Evolutionary conservation across 2,797 vertebrate genomes (phyloP).

Genomic region (Enteromius argenteus): DNA sequence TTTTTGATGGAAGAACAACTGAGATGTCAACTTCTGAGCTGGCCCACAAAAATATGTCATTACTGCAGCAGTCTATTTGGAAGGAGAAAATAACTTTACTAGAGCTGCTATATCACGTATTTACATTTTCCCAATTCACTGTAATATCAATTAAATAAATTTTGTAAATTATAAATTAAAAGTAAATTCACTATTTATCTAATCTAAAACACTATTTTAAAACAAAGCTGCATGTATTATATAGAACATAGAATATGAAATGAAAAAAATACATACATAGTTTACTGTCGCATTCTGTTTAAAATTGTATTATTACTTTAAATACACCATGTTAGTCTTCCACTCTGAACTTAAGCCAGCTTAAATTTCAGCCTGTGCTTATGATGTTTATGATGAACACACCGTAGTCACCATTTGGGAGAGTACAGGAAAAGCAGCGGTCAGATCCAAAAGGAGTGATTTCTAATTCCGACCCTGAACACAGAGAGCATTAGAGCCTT

Average conservation of each 20-base stretch:
- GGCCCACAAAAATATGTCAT: not conserved
- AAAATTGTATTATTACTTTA: not conserved
- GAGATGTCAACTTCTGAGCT: not conserved
- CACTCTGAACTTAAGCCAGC: not conserved
- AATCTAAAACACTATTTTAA: not conserved
- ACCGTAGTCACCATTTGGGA: not conserved
- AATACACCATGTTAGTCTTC: not conserved
- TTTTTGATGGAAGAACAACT: not conserved
- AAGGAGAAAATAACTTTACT: not conserved
- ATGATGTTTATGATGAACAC: conserved; percentile 35
- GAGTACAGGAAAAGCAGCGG: conserved; percentile 1
- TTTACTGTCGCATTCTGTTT: not conserved
- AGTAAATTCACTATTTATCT: not conserved
- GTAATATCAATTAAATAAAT: too few relatives aligned
- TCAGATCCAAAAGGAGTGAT: conserved; percentile 17
- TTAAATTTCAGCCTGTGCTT: not conserved
- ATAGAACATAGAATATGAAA: not conserved
- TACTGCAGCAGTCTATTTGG: not conserved
- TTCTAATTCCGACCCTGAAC: conserved; percentile 28
- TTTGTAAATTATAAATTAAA: not conserved
- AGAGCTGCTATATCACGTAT: not conserved
- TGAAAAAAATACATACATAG: not conserved
- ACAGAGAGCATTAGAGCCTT: conserved; percentile 63
- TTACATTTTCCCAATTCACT: not conserved
- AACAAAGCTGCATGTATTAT: not conserved